Base-by-base conservation (phyloP, 2,888 invertebrate genomes). In the Orgyia antiqua region DNA sequence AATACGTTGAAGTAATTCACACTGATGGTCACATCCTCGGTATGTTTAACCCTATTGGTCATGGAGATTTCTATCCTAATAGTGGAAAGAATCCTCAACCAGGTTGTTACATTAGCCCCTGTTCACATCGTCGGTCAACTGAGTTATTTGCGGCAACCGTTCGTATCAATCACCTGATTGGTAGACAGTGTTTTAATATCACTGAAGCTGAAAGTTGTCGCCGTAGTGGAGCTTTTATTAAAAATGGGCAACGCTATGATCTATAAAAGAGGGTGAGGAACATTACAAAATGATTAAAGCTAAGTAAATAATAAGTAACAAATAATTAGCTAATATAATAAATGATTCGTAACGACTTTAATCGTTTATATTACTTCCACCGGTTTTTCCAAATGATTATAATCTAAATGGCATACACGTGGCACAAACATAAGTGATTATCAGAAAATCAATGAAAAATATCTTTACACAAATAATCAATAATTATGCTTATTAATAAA, bases 1-100 rank as follows among this genome's bases (percentile, higher is more conserved):
- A 23, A 13, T 43, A 43, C 10, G 43, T 40, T 1, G 43, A 39
- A 30, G 28, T 29, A 6, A 37, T 43, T 7, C 43, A 43, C 10
- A 43, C 39, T 7, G 33, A 35, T 21, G 15, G 31, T 10, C 23
- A 26, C 12, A 21, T 19, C 26, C 11, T 30, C 29, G 7, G 42
- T 39, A 6, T 31, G 12, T 13, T 9, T 3, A 12, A 13, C 3
- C 20, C 29, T 2, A 27, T 20, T 13, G 42, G 35, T 1, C 15
- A 42, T 26, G 35, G 31, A 2, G 38, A 42, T 13, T 38, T 42
- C 19, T 42, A 33, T 7, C 38, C 38, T 4, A 38, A 42, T 13
- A 36, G 42, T 5, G 42, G 42, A 9, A 23, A 9, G 10, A 23
- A 23, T 9, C 23, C 23, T 4, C 23, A 23, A 27, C 35, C 35